phyloP scores from a whole-genome alignment of 2,888 invertebrate species.

The Agrochola lychnidis region DNA sequence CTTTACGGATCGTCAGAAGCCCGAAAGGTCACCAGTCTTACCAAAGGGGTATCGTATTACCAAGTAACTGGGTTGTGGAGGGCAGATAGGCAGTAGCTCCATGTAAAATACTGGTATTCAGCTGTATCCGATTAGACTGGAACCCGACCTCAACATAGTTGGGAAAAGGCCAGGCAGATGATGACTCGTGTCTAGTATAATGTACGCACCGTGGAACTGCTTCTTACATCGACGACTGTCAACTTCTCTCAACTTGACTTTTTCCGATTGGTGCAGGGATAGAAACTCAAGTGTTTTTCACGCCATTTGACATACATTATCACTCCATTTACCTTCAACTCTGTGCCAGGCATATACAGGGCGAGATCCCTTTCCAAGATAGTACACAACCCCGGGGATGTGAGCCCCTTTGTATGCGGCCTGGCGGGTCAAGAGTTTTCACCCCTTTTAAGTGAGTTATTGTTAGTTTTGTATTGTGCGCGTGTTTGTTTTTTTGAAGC shows the following conservation, averaged over 20 bases:
- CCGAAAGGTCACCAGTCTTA: too few species aligned
- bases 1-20: too few species aligned
- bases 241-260: not conserved
- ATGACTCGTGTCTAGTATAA: not conserved
- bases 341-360: constrained; percentile 24
- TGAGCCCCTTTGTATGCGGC: constrained; percentile 61
- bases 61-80: too few species aligned
- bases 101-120: too few species aligned
- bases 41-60: too few species aligned
- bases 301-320: constrained; percentile 17
- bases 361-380: constrained; percentile 55
- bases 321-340: constrained; percentile 33
- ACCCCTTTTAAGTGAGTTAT: constrained; percentile 71
- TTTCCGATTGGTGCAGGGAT: not conserved
- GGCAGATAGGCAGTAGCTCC: too few species aligned
- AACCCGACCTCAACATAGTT: too few species aligned
- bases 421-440: constrained; percentile 70
- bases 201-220: not conserved
- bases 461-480: constrained; percentile 62
- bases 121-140: too few species aligned
- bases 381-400: constrained; percentile 50
- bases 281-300: constrained; percentile 3
- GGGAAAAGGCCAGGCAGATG: too few species aligned
- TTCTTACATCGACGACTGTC: too few species aligned
- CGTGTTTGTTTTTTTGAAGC: constrained; percentile 54